Evolutionary conservation across 1,140 invertebrate genomes (phyloP), one percentile per base, ranked within the genome.

Genomic region (Cotesia vestalis): DNA sequence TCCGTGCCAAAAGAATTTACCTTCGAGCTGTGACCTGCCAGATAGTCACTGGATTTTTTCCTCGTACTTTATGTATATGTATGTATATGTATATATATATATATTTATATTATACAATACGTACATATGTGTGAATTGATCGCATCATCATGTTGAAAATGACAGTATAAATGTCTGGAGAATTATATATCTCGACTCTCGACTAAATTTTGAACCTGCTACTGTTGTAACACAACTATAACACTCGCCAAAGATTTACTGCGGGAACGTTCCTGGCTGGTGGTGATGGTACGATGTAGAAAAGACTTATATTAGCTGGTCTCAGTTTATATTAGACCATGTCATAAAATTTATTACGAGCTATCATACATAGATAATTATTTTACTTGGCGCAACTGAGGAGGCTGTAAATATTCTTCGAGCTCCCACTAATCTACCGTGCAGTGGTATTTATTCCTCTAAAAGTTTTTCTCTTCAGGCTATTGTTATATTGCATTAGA

Each of bases 291-390:
- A 69, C 27, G 11, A 27, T 27, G 27, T 27, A 27, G 1, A 27
- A 27, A 57, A 20, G 8, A 70, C 38, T 60, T 27, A 27, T 27
- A 27, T 27, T 27, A 27, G 27, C 59, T 27, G 51, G 40, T 40
- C n/a, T 66, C 6, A 46, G 6, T 46, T 46, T 11, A 66, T 64
- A 66, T 55, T 51, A 35, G 52, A 64, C 61, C 51, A 17, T 53
- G 69, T 73, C 72, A 73, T 73, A 76, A 76, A 76, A 76, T 76
- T 76, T 75, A 75, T 73, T 73, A 71, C 74, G 40, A 66, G 38
- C 74, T 71, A 75, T 75, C 74, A 75, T 75, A 71, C 74, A 73
- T 75, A 67, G 67, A 75, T 75, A 66, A 75, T 75, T 71, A 71
- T 71, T 75, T 75, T 75, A 73, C 71, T 69, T 69, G 46, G 52